Evolutionary conservation across 2,113 vertebrate genomes (phyloP).

Genomic region (Solea senegalensis): DNA sequence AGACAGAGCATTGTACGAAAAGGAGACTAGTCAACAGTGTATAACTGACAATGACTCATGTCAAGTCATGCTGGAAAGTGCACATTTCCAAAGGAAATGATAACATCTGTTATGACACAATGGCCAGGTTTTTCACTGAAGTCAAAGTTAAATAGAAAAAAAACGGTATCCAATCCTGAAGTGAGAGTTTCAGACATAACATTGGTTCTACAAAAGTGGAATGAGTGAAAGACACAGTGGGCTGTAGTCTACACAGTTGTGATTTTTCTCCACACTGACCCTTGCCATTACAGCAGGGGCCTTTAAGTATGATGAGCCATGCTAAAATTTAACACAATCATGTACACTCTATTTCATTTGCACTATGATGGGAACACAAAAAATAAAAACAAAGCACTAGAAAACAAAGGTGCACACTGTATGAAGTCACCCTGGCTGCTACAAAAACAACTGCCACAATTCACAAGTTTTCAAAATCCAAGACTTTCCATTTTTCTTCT

Average conservation of each 20-base stretch:
- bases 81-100: slow-evolving; percentile 35
- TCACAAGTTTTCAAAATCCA: slow-evolving; percentile 7
- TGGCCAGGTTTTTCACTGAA: neutral
- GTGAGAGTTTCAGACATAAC: neutral
- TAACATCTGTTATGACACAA: slow-evolving; percentile 64
- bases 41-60: slow-evolving; percentile 51
- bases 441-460: too few species aligned
- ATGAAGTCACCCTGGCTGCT: too few species aligned
- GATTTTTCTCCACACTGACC: too few species aligned
- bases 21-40: slow-evolving; percentile 36
- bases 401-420: neutral
- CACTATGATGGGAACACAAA: neutral
- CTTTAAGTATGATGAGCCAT: neutral
- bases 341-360: neutral
- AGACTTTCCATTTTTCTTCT: slow-evolving; percentile 1
- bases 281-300: too few species aligned
- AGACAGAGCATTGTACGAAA: slow-evolving; percentile 37
- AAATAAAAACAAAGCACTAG: neutral
- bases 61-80: slow-evolving; percentile 52
- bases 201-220: slow-evolving; percentile 10
- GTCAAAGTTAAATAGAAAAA: slow-evolving; percentile 30
- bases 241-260: neutral
- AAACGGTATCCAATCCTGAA: neutral
- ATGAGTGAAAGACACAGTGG: neutral
- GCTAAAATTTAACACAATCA: neutral